These are phyloP conservation scores for Mus caroli DNA, from an alignment of 2,797 vertebrate genomes.

Conservation along the genomic window DNA sequence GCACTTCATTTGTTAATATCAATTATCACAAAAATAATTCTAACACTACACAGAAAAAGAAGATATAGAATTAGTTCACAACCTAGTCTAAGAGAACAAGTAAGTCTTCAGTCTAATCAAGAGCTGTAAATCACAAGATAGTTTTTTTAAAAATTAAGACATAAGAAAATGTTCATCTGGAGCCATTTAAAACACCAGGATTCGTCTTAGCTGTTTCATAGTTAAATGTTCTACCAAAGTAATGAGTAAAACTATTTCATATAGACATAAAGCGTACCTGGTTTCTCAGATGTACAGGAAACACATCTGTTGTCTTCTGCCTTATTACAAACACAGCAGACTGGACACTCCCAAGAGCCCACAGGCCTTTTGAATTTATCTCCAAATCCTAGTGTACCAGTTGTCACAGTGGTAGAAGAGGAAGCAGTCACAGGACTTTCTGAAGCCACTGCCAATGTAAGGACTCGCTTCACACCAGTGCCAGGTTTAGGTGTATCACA, in stretches of 20 bases:
- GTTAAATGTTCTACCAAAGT: slow-evolving; percentile 19
- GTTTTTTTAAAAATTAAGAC: not conserved
- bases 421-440: slow-evolving; percentile 86
- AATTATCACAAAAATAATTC: slow-evolving; percentile 11
- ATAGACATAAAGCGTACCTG: slow-evolving; percentile 90
- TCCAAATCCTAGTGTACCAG: slow-evolving; percentile 91
- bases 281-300: slow-evolving; percentile 93
- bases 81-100: not conserved
- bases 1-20: not conserved
- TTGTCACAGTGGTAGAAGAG: slow-evolving; percentile 85
- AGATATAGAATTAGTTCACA: not conserved
- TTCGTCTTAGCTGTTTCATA: not conserved
- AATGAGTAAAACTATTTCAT: slow-evolving; percentile 59
- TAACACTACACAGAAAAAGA: not conserved
- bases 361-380: slow-evolving; percentile 96
- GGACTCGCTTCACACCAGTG: slow-evolving; percentile 93
- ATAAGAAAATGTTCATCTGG: slow-evolving; percentile 4
- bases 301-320: slow-evolving; percentile 94
- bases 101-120: not conserved
- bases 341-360: slow-evolving; percentile 95
- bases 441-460: slow-evolving; percentile 90
- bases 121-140: slow-evolving; percentile 11
- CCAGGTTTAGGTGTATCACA: slow-evolving; percentile 98
- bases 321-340: slow-evolving; percentile 95
- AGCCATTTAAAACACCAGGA: not conserved